Evolutionary conservation across 2,113 vertebrate species (phyloP).

Genomic region (Sclerurus mexicanus): DNA sequence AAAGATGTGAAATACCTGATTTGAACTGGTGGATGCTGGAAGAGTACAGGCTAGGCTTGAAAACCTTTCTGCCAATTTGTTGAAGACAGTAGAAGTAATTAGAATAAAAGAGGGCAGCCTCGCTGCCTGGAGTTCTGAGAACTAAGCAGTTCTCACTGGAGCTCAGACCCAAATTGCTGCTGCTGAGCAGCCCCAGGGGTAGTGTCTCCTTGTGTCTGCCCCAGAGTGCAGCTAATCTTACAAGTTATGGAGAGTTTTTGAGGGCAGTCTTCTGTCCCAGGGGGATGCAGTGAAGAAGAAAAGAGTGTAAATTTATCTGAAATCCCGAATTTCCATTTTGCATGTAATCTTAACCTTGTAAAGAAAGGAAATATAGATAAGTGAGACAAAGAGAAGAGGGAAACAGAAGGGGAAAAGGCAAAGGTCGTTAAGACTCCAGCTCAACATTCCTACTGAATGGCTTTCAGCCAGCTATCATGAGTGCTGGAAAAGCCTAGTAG

Average conservation of each 20-base stretch:
- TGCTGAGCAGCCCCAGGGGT: not conserved
- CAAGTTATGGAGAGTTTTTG: not conserved
- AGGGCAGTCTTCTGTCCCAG: not conserved
- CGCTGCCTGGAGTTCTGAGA: not conserved
- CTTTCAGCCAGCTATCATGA: not conserved
- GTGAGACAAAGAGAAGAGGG: not conserved
- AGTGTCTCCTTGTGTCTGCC: not conserved
- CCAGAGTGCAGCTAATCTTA: not conserved
- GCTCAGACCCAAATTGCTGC: not conserved
- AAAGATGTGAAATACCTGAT: not conserved
- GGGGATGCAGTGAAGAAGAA: rapidly evolving
- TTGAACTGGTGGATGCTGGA: not conserved
- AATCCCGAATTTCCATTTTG: not conserved
- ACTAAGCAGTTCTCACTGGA: not conserved
- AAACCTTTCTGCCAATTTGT: not conserved
- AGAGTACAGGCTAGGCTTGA: not conserved
- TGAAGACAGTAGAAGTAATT: not conserved
- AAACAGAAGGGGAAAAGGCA: not conserved
- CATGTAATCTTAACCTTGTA: not conserved
- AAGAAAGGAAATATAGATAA: not conserved
- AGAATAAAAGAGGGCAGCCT: not conserved
- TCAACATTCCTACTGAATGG: not conserved
- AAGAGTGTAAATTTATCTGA: not conserved
- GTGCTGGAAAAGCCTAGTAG: not conserved
- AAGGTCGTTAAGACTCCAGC: not conserved